phyloP scores from a whole-genome alignment of 2,797 vertebrate genomes.

The Danionella dracula region DNA sequence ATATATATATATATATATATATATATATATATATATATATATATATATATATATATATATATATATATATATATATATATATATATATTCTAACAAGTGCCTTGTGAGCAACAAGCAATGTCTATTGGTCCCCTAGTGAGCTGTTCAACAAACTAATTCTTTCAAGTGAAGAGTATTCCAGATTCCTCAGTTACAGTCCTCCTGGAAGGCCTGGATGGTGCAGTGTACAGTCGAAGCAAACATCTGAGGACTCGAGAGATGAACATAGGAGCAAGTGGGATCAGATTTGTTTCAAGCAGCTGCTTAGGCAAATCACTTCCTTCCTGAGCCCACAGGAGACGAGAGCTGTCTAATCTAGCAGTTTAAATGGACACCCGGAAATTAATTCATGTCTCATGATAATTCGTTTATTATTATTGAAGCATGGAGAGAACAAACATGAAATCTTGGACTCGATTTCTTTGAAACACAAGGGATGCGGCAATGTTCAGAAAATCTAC shows the following conservation, averaged over 20 bases:
- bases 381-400: neutral
- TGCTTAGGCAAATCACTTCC: slow-evolving; percentile 28
- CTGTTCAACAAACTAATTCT: slow-evolving; percentile 1
- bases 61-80: too few species aligned
- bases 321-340: neutral
- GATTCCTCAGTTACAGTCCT: slow-evolving; percentile 38
- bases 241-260: slow-evolving; percentile 36
- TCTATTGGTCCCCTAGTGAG: neutral
- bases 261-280: slow-evolving; percentile 25
- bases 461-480: neutral
- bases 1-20: too few species aligned
- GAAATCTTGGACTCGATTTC: neutral
- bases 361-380: neutral
- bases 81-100: neutral
- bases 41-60: too few species aligned
- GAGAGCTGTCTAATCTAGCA: neutral
- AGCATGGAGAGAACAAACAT: neutral
- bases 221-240: slow-evolving; percentile 31
- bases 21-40: too few species aligned
- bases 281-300: slow-evolving; percentile 27
- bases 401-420: neutral
- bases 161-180: slow-evolving; percentile 22
- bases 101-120: neutral
- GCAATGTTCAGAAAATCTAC: neutral
- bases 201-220: slow-evolving; percentile 36